Evolutionary conservation across 2,113 vertebrate genomes (phyloP), one percentile per base, ranked within the genome.

Genomic region (Hyaena hyaena): DNA sequence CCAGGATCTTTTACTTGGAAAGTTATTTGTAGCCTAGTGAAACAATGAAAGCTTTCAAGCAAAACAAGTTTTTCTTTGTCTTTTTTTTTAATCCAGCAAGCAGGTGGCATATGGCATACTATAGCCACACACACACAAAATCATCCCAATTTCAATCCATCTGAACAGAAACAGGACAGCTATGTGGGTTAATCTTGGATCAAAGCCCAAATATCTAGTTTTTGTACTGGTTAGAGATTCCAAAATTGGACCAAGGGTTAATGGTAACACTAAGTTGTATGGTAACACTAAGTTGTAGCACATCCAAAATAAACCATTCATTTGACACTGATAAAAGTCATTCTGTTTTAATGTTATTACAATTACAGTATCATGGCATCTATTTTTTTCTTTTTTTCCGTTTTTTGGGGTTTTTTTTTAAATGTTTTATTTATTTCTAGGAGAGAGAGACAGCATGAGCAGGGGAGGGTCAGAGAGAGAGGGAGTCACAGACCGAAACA

Each of bases 141-240:
- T 3, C 16, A 61, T 95, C 95, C 50, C 84, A 93, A 88, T 87
- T 82, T 93, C 82, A 92, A 50, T 85, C 28, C 39, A 35, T 71
- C 76, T 48, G 35, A 97, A 82, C 17, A 28, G 80, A 96, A 97
- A 77, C 93, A 91, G 93, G 90, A 77, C 84, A 88, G 33, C 95
- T 90, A 90, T 87, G 65, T 94, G 39, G 17, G 10, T 39, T 79
- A 86, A 87, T 48, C 28, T 31, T 94, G 6, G 76, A 58, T 63
- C 33, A 10, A 73, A 97, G 21, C 24, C 19, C 53, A 97, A 50
- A 92, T 95, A 71, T 23, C 66, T 92, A 50, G 17, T 53, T 90
- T 92, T 86, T 66, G 28, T 68, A 50, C 4, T 91, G 63, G 14
- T 88, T 71, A 71, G 28, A 79, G 26, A 82, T 77, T 63, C 10